A percentile compares a stretch with the other conserved stretches of the same genome.
Conservation (phyloP, 2,797 vertebrate species). For the Falco cherrug region DNA sequence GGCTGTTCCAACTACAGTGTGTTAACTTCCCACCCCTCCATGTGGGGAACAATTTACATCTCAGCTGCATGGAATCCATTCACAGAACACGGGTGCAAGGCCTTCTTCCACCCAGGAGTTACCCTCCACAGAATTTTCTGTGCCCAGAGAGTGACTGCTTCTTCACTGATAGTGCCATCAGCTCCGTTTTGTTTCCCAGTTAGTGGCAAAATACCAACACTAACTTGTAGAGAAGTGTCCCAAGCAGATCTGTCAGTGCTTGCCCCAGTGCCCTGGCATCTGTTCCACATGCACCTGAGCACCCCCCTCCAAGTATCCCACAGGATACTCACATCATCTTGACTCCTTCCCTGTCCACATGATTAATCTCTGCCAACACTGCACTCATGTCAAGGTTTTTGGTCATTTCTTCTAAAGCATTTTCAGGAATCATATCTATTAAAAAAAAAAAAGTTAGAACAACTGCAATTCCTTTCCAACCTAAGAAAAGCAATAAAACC, state of each 20-base stretch:
- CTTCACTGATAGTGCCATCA: background rate
- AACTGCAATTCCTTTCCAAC: background rate
- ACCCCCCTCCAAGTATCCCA: background rate
- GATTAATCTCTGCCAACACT: constrained; percentile 88
- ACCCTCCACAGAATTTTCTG: background rate
- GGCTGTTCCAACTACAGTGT: background rate
- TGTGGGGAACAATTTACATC: background rate
- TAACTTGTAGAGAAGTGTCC: background rate
- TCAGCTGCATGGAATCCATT: background rate
- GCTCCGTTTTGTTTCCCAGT: background rate
- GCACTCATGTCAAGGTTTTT: constrained; percentile 97
- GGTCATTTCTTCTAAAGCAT: constrained; percentile 97
- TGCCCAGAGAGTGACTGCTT: background rate
- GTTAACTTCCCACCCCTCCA: background rate
- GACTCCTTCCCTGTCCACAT: constrained; percentile 81
- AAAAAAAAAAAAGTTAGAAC: background rate
- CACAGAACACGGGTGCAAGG: background rate
- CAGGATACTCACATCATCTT: constrained; percentile 89
- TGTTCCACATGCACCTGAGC: background rate
- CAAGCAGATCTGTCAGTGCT: background rate
- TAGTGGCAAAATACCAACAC: background rate
- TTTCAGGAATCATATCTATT: constrained; percentile 97
- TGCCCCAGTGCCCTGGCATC: background rate
- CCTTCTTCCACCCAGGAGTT: background rate
- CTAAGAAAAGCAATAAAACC: background rate